Conservation (phyloP, 2,888 invertebrate species). For the Heliconius aoede region DNA sequence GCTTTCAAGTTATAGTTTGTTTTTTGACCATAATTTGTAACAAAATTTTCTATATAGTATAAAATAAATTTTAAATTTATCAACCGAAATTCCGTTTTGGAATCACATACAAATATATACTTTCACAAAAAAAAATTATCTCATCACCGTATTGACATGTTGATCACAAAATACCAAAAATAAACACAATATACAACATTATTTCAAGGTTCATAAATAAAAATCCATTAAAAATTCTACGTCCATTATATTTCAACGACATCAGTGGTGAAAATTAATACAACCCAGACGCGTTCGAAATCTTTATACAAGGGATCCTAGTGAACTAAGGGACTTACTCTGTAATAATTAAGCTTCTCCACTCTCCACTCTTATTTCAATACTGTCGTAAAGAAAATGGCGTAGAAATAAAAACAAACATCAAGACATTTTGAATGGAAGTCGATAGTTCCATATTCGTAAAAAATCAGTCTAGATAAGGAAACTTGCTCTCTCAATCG, state of each 20-base stretch:
- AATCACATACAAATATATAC: background rate
- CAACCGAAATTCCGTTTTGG: background rate
- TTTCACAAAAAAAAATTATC: background rate
- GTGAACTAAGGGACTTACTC: conserved; percentile 55
- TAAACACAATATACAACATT: too few species aligned
- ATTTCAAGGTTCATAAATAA: conserved; percentile 56
- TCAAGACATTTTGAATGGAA: conserved; percentile 53
- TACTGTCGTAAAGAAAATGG: conserved; percentile 39
- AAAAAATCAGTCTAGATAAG: conserved; percentile 77
- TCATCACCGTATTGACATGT: background rate
- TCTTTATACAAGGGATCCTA: conserved; percentile 61
- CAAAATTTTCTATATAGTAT: background rate
- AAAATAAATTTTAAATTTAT: background rate
- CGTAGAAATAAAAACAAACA: conserved; percentile 46
- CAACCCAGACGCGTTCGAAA: conserved; percentile 56
- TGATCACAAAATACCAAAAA: background rate
- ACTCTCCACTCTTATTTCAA: conserved; percentile 45
- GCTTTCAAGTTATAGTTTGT: too few species aligned
- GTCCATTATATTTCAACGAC: conserved; percentile 81
- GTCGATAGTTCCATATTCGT: conserved; percentile 51
- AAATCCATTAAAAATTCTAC: conserved; percentile 75
- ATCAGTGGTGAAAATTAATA: conserved; percentile 77
- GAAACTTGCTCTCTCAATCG: conserved; percentile 60
- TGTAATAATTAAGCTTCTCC: conserved; percentile 58
- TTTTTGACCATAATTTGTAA: background rate